Conservation (phyloP, 2,797 vertebrate species). For the Dromococcyx pavoninus region DNA sequence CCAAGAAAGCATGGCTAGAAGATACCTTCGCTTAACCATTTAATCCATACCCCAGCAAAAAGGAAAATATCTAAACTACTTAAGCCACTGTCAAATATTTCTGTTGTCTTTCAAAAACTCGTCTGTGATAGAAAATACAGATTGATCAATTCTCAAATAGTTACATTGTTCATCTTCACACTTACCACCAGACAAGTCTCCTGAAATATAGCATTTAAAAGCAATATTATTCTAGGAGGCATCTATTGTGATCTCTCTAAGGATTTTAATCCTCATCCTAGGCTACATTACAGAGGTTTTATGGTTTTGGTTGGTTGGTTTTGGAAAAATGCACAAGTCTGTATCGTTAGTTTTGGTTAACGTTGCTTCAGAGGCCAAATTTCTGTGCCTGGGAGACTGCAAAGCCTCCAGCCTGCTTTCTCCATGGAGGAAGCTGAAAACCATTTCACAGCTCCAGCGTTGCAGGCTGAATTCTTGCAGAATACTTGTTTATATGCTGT, state of each 20-base stretch:
- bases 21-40: background rate
- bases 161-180: background rate
- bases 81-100: background rate
- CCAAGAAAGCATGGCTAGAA: background rate
- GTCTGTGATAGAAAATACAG: background rate
- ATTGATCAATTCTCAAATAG: background rate
- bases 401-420: background rate
- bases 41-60: background rate
- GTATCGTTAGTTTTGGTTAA: background rate
- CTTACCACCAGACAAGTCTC: background rate
- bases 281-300: background rate
- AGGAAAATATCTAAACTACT: background rate
- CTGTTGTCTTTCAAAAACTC: background rate
- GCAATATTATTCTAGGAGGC: accelerated
- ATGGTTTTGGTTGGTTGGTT: background rate
- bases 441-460: background rate
- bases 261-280: background rate
- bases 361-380: background rate
- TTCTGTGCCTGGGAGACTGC: background rate
- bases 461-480: background rate
- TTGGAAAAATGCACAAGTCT: no score
- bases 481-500: background rate
- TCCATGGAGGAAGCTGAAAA: background rate
- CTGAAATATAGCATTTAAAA: background rate
- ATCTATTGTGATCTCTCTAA: background rate